Conservation (phyloP, 2,797 vertebrate species). For the Sparidentex hasta region DNA sequence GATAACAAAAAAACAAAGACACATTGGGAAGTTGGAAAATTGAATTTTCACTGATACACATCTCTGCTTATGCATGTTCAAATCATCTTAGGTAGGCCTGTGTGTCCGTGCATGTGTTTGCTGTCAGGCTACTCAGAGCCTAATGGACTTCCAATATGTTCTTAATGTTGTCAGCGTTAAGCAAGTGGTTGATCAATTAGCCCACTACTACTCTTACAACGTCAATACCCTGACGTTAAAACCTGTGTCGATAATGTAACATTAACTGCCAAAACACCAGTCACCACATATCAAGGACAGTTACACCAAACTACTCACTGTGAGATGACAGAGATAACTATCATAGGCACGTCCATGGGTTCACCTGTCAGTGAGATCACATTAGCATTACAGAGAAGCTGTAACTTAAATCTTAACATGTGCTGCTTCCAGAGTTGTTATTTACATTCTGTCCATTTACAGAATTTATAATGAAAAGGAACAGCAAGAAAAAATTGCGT, state of each 20-base stretch:
- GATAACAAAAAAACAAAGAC: neutral
- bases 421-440: neutral
- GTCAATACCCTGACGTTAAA: slow-evolving; percentile 72
- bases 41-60: neutral
- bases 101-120: slow-evolving; percentile 1
- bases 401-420: neutral
- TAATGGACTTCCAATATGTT: slow-evolving; percentile 69
- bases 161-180: slow-evolving; percentile 80
- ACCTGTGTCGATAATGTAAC: slow-evolving; percentile 61
- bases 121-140: slow-evolving; percentile 9
- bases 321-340: slow-evolving; percentile 12
- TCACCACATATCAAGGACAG: slow-evolving; percentile 30
- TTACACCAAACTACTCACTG: neutral
- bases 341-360: neutral
- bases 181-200: slow-evolving; percentile 74
- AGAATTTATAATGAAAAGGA: slow-evolving; percentile 13
- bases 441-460: neutral
- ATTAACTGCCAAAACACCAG: slow-evolving; percentile 57
- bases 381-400: neutral
- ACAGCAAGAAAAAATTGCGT: slow-evolving; percentile 6
- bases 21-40: neutral
- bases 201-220: slow-evolving; percentile 71
- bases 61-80: neutral
- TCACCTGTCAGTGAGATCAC: neutral
- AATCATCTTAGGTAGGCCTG: neutral